A percentile compares a stretch with the other conserved stretches of the same genome.
phyloP scores from a whole-genome alignment of 2,797 vertebrate species.

The Coracias cyanogaster region DNA sequence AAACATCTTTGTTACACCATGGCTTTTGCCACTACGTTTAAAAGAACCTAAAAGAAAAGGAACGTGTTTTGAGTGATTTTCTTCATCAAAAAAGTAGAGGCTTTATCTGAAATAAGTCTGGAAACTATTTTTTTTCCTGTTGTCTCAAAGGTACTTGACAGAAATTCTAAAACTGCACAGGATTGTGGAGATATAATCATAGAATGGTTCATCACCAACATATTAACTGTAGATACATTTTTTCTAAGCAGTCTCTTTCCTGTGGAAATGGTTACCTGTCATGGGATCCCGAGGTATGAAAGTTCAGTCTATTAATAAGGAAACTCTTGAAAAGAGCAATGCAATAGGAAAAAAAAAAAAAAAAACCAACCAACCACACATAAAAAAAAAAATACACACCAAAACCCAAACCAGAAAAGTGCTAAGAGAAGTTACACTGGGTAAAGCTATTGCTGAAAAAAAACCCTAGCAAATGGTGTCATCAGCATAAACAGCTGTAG shows the following conservation, averaged over 20 bases:
- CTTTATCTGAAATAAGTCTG: background rate
- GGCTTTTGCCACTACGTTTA: background rate
- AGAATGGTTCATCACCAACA: background rate
- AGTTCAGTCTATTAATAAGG: background rate
- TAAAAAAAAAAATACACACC: no score
- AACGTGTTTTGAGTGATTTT: background rate
- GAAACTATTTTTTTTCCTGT: background rate
- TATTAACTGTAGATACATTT: background rate
- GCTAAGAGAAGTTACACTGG: background rate
- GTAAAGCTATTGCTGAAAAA: background rate
- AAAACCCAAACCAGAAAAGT: no score
- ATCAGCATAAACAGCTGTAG: background rate
- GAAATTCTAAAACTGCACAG: background rate
- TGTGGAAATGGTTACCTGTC: rapidly evolving
- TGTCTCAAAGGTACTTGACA: background rate
- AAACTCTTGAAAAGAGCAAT: background rate
- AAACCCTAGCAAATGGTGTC: background rate
- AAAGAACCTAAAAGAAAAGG: background rate
- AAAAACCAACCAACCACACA: background rate
- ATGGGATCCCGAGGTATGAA: background rate
- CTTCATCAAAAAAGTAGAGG: background rate
- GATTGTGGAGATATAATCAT: background rate
- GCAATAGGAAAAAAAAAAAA: background rate
- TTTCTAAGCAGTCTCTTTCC: background rate
- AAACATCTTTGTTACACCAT: background rate